These are phyloP conservation scores for Hyperoplus immaculatus DNA, from an alignment of 2,797 vertebrate species.

Conservation along the genomic window DNA sequence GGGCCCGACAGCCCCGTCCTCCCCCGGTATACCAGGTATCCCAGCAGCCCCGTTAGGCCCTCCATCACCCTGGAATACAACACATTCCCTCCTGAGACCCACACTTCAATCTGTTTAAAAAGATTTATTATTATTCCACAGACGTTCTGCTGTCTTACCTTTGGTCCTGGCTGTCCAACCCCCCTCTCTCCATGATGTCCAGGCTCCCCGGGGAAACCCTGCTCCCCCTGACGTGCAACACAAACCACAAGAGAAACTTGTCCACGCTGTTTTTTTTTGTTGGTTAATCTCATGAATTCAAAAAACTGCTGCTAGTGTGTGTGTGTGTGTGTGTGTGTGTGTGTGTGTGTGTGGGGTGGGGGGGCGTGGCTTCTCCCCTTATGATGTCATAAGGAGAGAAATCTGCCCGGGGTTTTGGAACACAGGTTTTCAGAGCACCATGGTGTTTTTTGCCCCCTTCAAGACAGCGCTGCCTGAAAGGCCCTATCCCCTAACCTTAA, in stretches of 20 bases:
- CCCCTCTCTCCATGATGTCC: slow-evolving; percentile 87
- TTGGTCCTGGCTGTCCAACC: slow-evolving; percentile 83
- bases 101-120: neutral
- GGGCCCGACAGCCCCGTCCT: slow-evolving; percentile 84
- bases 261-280: no score
- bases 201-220: slow-evolving; percentile 86
- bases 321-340: no score
- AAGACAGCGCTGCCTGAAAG: no score
- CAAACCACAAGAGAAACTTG: neutral
- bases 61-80: slow-evolving; percentile 83
- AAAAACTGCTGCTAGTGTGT: no score
- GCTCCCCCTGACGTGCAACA: slow-evolving; percentile 85
- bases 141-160: slow-evolving; percentile 67
- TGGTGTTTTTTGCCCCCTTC: no score
- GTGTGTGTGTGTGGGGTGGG: no score
- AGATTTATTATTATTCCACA: neutral
- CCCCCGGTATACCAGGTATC: slow-evolving; percentile 86
- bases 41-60: slow-evolving; percentile 85
- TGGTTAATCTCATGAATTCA: no score
- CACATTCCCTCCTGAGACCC: neutral
- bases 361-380: no score
- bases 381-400: no score
- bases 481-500: no score
- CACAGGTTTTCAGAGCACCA: no score
- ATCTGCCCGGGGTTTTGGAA: no score